Conservation (phyloP, 2,888 invertebrate genomes). For the Limenitis arthemis region DNA sequence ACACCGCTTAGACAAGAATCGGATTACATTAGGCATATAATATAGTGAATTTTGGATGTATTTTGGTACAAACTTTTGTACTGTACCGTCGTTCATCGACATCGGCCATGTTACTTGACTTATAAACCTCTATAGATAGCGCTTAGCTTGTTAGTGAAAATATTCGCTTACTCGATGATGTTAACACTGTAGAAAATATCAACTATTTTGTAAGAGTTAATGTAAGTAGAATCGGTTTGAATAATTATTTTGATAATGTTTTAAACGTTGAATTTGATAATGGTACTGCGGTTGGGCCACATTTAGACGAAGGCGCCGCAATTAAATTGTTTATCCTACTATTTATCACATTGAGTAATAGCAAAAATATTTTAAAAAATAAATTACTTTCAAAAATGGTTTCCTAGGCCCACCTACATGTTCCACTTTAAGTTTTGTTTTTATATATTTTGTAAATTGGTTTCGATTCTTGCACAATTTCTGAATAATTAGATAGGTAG, state of each 20-base stretch:
- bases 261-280: slow-evolving; percentile 13
- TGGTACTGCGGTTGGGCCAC: slow-evolving; percentile 14
- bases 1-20: slow-evolving; percentile 7
- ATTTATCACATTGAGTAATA: too few species aligned
- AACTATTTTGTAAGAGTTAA: slow-evolving; percentile 49
- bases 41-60: slow-evolving; percentile 44
- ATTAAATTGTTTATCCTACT: too few species aligned
- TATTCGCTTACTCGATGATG: slow-evolving; percentile 45
- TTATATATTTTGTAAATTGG: slow-evolving; percentile 16
- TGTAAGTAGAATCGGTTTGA: slow-evolving; percentile 42
- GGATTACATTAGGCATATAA: slow-evolving; percentile 15
- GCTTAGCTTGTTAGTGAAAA: slow-evolving; percentile 55
- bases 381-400: too few species aligned
- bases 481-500: slow-evolving; percentile 61
- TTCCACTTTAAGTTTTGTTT: neutral
- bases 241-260: slow-evolving; percentile 38
- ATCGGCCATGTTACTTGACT: slow-evolving; percentile 56
- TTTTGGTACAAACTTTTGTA: slow-evolving; percentile 68
- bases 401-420: neutral
- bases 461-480: slow-evolving; percentile 61
- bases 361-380: too few species aligned
- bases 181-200: slow-evolving; percentile 42
- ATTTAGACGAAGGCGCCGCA: slow-evolving; percentile 7
- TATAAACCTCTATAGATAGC: slow-evolving; percentile 42
- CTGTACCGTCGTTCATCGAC: slow-evolving; percentile 52